Percentiles rank a stretch among this genome's conserved stretches.
Evolutionary conservation across 2,888 invertebrate genomes (phyloP).

Genomic region (Calameuta idolon): DNA sequence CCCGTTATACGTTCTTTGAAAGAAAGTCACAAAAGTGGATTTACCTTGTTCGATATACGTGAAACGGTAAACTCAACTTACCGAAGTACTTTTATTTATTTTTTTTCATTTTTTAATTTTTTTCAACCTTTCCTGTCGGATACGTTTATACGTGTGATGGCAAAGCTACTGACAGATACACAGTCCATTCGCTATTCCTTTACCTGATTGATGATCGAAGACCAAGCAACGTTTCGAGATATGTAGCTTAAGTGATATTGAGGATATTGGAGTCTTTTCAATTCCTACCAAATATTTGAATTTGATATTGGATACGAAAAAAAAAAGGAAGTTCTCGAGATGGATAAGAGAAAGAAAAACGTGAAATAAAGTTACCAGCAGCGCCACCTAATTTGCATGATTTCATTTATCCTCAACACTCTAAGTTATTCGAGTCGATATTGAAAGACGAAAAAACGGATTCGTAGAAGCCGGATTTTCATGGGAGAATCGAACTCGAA

Average conservation of each 20-base stretch:
- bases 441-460: background rate
- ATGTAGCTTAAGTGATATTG: background rate
- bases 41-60: background rate
- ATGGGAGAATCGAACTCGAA: background rate
- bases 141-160: background rate
- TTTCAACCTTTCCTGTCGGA: background rate
- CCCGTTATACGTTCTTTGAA: background rate
- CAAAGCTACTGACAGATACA: background rate
- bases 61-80: background rate
- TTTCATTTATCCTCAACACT: slow-evolving; percentile 9
- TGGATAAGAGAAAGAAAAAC: background rate
- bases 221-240: background rate
- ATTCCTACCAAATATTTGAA: background rate
- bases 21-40: background rate
- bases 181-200: background rate
- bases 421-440: background rate
- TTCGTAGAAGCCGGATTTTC: background rate
- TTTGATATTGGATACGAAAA: background rate
- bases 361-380: background rate
- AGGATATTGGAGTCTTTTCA: background rate
- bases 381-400: slow-evolving; percentile 12
- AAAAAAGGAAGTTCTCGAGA: background rate
- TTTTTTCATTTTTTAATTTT: background rate
- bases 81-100: background rate
- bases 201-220: background rate